These are phyloP conservation scores for chimpanzee (Pan troglodytes) DNA, from an alignment of 2,113 vertebrate species.

Conservation along the genomic window DNA sequence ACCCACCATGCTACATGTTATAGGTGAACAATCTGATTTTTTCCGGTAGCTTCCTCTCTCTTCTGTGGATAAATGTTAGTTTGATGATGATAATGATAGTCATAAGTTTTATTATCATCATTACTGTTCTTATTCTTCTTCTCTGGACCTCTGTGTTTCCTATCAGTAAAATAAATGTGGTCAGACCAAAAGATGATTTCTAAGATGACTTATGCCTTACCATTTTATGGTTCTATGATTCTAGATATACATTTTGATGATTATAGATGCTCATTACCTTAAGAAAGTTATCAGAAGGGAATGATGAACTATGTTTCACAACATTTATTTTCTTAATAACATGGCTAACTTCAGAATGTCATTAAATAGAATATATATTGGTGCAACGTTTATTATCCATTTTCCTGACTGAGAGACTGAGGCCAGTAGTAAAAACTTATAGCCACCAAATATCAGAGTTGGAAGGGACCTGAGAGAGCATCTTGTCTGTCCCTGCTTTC, in stretches of 20 bases:
- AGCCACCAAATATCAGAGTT: neutral
- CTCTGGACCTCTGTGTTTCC: neutral
- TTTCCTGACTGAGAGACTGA: constrained; percentile 7
- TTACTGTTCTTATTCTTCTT: neutral
- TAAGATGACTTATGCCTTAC: neutral
- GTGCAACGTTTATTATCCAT: neutral
- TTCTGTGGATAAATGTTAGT: neutral
- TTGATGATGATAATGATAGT: neutral
- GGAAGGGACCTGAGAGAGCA: neutral
- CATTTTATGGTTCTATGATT: neutral
- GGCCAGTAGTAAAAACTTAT: neutral
- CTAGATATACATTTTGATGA: neutral
- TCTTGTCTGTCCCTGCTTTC: neutral
- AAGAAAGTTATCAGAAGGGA: neutral
- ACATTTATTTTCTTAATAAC: neutral
- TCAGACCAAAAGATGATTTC: neutral
- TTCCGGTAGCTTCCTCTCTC: neutral
- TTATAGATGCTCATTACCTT: neutral
- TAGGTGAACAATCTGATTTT: neutral
- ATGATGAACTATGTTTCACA: neutral
- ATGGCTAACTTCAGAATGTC: neutral
- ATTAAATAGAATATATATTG: neutral
- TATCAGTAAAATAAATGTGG: neutral
- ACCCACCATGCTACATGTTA: neutral
- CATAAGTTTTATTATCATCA: neutral